Evolutionary conservation across 1,140 invertebrate genomes (phyloP).

Genomic region (Megalopta genalis): DNA sequence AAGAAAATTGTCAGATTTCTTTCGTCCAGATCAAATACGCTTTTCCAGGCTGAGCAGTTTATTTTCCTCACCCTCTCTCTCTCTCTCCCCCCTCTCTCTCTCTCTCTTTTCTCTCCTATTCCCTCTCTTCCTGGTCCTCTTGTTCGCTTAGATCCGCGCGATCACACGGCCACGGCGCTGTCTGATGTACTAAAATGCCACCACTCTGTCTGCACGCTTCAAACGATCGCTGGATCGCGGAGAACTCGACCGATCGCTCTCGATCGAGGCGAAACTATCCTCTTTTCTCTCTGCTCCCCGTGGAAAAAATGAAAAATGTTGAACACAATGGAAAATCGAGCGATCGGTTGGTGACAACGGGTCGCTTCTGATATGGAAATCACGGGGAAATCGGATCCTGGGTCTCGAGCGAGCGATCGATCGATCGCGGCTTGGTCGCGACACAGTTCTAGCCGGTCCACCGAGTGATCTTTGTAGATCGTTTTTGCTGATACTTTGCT

Average conservation of each 20-base stretch:
- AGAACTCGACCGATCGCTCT: conserved; percentile 5
- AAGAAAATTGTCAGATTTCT: conserved; percentile 23
- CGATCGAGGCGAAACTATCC: not conserved
- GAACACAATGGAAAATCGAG: not conserved
- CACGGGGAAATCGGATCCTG: no score
- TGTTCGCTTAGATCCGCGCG: conserved; percentile 49
- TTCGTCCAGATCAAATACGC: not conserved
- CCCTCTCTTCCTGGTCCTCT: conserved; percentile 25
- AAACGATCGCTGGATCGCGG: conserved; percentile 22
- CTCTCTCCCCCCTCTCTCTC: not conserved
- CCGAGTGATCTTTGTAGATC: no score
- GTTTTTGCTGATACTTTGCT: no score
- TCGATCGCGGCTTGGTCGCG: no score
- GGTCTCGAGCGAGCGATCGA: no score
- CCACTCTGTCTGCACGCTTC: conserved; percentile 61
- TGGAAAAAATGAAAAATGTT: not conserved
- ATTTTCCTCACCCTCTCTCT: no score
- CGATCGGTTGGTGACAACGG: not conserved
- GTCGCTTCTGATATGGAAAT: no score
- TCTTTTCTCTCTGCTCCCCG: not conserved
- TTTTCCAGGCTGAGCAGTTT: conserved; percentile 5
- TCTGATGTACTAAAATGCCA: conserved; percentile 77
- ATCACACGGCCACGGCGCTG: conserved; percentile 64
- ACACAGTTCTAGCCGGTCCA: no score
- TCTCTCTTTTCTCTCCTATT: not conserved